Evolutionary conservation across 2,113 vertebrate genomes (phyloP).

Genomic region (Microtus oregoni): DNA sequence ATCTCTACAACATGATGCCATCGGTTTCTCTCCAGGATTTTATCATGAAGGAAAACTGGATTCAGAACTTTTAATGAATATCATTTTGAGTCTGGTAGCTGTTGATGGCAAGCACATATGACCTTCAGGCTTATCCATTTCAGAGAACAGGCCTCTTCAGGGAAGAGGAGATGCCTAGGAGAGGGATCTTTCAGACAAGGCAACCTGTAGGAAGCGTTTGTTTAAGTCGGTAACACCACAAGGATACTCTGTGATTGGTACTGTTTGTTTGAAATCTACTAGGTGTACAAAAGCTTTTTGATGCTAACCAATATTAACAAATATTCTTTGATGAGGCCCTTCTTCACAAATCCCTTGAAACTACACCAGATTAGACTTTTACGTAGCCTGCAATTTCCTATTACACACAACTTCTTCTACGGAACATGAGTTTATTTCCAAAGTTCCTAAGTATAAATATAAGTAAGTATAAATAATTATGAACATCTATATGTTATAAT

Average conservation of each 20-base stretch:
- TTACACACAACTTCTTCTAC: not conserved
- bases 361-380: not conserved
- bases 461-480: not conserved
- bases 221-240: not conserved
- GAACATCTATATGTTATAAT: not conserved
- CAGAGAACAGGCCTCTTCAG: slow-evolving; percentile 18
- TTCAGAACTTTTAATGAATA: not conserved
- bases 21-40: not conserved
- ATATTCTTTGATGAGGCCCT: not conserved
- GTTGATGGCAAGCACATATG: slow-evolving; percentile 27
- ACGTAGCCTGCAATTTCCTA: slow-evolving; percentile 1
- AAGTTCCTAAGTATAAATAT: slow-evolving; percentile 8
- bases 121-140: not conserved
- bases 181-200: not conserved
- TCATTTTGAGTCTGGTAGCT: slow-evolving; percentile 1
- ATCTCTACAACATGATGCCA: slow-evolving; percentile 75
- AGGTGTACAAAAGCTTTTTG: not conserved
- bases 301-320: not conserved
- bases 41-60: not conserved
- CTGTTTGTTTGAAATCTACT: slow-evolving; percentile 6
- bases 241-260: not conserved
- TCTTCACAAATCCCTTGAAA: slow-evolving; percentile 54
- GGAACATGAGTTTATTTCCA: slow-evolving; percentile 31
- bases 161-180: not conserved
- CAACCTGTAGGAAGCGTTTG: not conserved